These are phyloP conservation scores for Drosophila anceps DNA, from an alignment of 2,888 invertebrate species.

Conservation along the genomic window DNA sequence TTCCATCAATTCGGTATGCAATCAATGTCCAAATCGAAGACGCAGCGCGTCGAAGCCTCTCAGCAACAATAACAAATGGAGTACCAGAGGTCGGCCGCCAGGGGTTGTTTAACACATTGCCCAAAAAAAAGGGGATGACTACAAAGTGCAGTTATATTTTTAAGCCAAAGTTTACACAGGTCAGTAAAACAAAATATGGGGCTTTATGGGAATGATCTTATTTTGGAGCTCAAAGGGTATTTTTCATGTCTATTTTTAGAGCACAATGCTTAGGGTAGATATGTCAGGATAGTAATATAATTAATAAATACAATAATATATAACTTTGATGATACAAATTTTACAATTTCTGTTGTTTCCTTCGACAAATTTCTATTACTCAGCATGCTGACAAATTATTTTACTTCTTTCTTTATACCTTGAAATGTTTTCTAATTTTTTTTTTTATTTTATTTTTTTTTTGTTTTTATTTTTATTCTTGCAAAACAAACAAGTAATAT, in stretches of 20 bases:
- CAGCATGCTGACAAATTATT: constrained; percentile 23
- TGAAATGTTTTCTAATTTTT: constrained; percentile 5
- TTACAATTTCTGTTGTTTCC: neutral
- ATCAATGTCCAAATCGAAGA: constrained; percentile 82
- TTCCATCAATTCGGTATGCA: constrained; percentile 82
- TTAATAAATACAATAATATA: neutral
- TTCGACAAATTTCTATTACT: constrained; percentile 11
- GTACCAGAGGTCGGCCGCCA: constrained; percentile 32
- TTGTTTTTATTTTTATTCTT: no score
- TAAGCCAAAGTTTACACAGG: constrained; percentile 16
- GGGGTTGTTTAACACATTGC: constrained; percentile 43
- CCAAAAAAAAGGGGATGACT: neutral
- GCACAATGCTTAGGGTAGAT: neutral
- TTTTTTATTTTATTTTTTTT: neutral
- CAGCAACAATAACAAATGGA: constrained; percentile 54
- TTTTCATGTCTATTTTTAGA: neutral
- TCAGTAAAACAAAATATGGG: constrained; percentile 8
- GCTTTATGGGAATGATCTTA: no score
- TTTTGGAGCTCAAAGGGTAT: neutral
- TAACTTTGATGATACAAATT: neutral
- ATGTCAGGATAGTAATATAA: neutral
- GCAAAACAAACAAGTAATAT: constrained; percentile 11
- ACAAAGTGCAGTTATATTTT: constrained; percentile 16
- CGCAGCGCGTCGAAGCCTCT: constrained; percentile 64
- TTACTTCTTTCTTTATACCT: constrained; percentile 1